Conservation (phyloP, 2,888 invertebrate species). For the Cartodere bifasciata region DNA sequence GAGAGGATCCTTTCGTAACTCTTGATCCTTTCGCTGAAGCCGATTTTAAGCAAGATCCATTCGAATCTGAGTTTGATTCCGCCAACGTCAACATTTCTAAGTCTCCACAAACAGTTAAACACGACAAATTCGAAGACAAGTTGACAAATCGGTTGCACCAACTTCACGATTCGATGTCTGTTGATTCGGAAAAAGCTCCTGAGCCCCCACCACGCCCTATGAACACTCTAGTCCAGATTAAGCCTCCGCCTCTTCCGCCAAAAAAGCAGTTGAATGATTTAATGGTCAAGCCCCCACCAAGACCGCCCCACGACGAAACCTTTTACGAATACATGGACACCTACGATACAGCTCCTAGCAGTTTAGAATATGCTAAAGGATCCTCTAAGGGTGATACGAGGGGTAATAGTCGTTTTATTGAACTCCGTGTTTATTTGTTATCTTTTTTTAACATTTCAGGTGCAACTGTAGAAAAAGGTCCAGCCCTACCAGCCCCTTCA, state of each 20-base stretch:
- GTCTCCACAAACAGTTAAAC: slow-evolving; percentile 5
- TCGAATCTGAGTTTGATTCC: slow-evolving; percentile 37
- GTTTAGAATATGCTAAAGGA: slow-evolving; percentile 19
- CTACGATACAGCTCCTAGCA: slow-evolving; percentile 31
- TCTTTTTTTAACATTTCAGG: slow-evolving; percentile 37
- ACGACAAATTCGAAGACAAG: too few species aligned
- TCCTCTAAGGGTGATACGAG: too few species aligned
- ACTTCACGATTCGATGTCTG: too few species aligned
- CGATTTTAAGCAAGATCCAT: slow-evolving; percentile 48
- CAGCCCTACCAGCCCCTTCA: slow-evolving; percentile 45
- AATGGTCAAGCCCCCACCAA: slow-evolving; percentile 48
- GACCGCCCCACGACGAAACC: slow-evolving; percentile 45
- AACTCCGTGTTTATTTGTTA: too few species aligned
- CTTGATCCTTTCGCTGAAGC: slow-evolving; percentile 52
- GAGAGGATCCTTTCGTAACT: slow-evolving; percentile 63
- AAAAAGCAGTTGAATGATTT: slow-evolving; percentile 50
- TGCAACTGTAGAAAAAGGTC: slow-evolving; percentile 32
- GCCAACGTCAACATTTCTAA: too few species aligned
- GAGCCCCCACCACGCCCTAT: slow-evolving; percentile 58
- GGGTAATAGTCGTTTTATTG: too few species aligned
- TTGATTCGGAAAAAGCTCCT: slow-evolving; percentile 38
- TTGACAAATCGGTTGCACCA: too few species aligned
- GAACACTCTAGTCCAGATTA: slow-evolving; percentile 45
- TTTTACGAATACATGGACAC: slow-evolving; percentile 44
- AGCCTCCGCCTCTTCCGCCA: slow-evolving; percentile 62